Percentiles rank a stretch among this genome's conserved stretches.
phyloP scores from a whole-genome alignment of 2,888 invertebrate species.

The Acrobasis repandana region DNA sequence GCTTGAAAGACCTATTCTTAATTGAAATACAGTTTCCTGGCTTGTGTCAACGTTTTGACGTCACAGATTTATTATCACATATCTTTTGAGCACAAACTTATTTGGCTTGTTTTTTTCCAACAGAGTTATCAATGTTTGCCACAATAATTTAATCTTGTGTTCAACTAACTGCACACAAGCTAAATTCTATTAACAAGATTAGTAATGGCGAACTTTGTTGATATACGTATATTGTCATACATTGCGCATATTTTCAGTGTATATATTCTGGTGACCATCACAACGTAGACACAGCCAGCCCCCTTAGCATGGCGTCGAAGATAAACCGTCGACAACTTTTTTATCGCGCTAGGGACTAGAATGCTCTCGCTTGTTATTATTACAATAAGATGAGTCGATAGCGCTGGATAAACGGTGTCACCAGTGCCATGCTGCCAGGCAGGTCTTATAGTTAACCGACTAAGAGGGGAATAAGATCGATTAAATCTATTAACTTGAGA shows the following conservation, averaged over 20 bases:
- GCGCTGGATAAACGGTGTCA: too few species aligned
- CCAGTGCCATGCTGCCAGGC: too few species aligned
- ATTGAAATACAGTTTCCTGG: background rate
- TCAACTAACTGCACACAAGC: background rate
- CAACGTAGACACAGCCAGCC: constrained; percentile 47
- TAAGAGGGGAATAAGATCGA: constrained; percentile 59
- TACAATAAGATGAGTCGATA: too few species aligned
- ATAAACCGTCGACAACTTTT: too few species aligned
- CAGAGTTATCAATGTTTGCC: background rate
- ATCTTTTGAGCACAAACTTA: background rate
- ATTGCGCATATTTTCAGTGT: background rate
- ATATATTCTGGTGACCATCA: constrained; percentile 25
- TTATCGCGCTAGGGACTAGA: too few species aligned
- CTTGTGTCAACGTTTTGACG: constrained; percentile 33
- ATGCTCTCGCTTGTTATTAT: too few species aligned
- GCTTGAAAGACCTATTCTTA: too few species aligned
- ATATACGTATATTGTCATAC: background rate
- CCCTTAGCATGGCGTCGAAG: too few species aligned
- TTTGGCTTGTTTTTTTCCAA: background rate
- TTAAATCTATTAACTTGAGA: constrained; percentile 52
- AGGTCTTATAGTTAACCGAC: constrained; percentile 58
- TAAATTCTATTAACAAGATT: constrained; percentile 8
- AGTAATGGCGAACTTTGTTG: constrained; percentile 6
- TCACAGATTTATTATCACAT: constrained; percentile 1
- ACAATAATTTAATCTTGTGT: background rate